phyloP scores from a whole-genome alignment of 2,888 invertebrate species.

The Acrocera orbiculus region DNA sequence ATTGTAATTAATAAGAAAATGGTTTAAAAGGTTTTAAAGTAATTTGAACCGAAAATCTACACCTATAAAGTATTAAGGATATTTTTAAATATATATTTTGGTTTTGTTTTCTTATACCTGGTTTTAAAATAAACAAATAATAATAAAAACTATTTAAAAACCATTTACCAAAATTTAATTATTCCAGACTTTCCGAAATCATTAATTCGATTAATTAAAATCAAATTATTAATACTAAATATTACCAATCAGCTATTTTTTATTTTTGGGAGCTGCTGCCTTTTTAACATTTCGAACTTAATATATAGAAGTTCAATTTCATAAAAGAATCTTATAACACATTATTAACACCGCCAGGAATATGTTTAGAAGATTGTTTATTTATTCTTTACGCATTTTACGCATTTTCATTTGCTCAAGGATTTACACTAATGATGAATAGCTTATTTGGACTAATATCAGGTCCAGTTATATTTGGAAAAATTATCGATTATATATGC shows the following conservation, averaged over 20 bases:
- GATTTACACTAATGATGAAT: slow-evolving; percentile 40
- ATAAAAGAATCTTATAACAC: no score
- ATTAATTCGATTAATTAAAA: slow-evolving; percentile 40
- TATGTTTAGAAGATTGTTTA: no score
- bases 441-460: slow-evolving; percentile 48
- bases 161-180: slow-evolving; percentile 3
- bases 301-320: slow-evolving; percentile 57
- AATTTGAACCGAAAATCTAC: no score
- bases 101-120: no score
- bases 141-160: not conserved
- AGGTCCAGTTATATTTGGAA: slow-evolving; percentile 47
- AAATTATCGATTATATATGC: slow-evolving; percentile 47
- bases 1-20: no score
- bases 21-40: no score
- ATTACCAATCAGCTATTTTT: slow-evolving; percentile 45
- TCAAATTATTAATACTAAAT: slow-evolving; percentile 47
- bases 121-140: no score
- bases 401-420: slow-evolving; percentile 48
- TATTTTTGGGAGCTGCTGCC: slow-evolving; percentile 43
- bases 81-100: no score
- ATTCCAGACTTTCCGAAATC: slow-evolving; percentile 38
- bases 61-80: no score
- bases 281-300: slow-evolving; percentile 56
- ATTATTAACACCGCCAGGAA: no score
- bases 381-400: no score